Evolutionary conservation across 2,113 vertebrate species (phyloP).

Genomic region (Azemiops feae): DNA sequence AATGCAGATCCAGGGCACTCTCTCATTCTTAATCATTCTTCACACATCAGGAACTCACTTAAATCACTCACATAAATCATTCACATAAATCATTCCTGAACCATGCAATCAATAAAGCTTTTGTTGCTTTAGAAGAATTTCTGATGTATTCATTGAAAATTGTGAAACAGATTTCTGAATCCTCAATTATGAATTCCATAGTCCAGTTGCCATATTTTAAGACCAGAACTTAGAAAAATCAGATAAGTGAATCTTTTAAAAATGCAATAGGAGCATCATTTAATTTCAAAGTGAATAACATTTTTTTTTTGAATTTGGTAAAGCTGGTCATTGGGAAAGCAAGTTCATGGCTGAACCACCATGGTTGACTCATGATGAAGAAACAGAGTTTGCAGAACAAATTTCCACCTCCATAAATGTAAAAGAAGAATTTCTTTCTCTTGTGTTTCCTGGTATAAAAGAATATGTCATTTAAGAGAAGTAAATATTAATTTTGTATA

Average conservation of each 20-base stretch:
- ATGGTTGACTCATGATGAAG: background rate
- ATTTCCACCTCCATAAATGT: background rate
- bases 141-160: background rate
- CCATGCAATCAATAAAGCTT: background rate
- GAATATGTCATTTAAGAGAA: background rate
- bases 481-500: background rate
- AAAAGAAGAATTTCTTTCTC: background rate
- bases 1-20: background rate
- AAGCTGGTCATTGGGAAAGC: background rate
- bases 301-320: background rate
- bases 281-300: background rate
- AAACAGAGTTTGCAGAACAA: background rate
- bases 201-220: background rate
- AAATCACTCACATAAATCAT: background rate
- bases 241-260: background rate
- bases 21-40: background rate
- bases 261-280: background rate
- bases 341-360: background rate
- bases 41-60: background rate
- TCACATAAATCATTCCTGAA: background rate
- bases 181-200: background rate
- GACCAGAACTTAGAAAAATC: background rate
- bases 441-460: background rate
- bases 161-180: background rate
- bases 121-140: background rate